Evolutionary conservation across 1,140 invertebrate species (phyloP).

Genomic region (Drosophila ohnishii): DNA sequence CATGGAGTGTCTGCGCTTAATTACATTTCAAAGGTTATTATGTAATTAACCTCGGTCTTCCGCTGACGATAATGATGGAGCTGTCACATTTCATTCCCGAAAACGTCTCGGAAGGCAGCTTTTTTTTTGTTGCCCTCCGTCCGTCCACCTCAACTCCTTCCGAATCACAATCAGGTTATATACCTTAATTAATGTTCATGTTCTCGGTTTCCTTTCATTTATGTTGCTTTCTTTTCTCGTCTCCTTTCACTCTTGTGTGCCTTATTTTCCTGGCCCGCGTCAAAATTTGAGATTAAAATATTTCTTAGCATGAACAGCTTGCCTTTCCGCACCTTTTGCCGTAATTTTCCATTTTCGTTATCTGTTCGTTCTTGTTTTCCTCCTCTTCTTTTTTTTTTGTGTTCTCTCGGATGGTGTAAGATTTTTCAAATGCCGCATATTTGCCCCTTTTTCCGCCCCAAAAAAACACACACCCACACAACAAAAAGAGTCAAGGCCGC

Average conservation of each 20-base stretch:
- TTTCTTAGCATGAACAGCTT: slow-evolving; percentile 37
- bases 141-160: not conserved
- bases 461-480: slow-evolving; percentile 8
- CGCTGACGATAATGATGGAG: slow-evolving; percentile 13
- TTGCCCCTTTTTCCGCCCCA: slow-evolving; percentile 7
- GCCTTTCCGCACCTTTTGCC: slow-evolving; percentile 4
- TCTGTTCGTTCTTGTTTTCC: not conserved
- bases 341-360: slow-evolving; percentile 34
- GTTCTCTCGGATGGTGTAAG: slow-evolving; percentile 21
- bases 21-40: slow-evolving; percentile 70
- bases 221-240: not conserved
- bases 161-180: slow-evolving; percentile 37
- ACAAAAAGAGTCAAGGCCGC: slow-evolving; percentile 59
- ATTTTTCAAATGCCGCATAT: slow-evolving; percentile 55
- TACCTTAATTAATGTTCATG: slow-evolving; percentile 68
- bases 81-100: slow-evolving; percentile 42
- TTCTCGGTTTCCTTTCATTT: slow-evolving; percentile 35
- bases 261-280: slow-evolving; percentile 34
- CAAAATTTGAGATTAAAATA: slow-evolving; percentile 56
- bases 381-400: slow-evolving; percentile 1
- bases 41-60: slow-evolving; percentile 56
- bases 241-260: slow-evolving; percentile 2
- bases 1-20: slow-evolving; percentile 40
- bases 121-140: not conserved
- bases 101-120: slow-evolving; percentile 5